A percentile compares a stretch with the other conserved stretches of the same genome.
phyloP scores from a whole-genome alignment of 1,140 invertebrate genomes.

The Cyrtorhinus lividipennis region DNA sequence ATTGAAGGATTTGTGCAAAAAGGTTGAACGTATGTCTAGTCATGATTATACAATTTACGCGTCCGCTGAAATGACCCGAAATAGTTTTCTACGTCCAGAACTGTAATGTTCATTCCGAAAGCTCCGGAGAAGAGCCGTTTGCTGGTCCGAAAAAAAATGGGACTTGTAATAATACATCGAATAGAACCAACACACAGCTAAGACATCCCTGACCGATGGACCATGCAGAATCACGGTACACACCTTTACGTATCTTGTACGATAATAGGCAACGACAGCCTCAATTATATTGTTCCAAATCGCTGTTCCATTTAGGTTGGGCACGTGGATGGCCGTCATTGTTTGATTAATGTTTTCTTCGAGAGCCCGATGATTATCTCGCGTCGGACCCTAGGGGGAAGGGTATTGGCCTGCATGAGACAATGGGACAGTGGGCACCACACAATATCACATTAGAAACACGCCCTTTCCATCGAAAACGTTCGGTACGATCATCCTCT shows the following conservation, averaged over 20 bases:
- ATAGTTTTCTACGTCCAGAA: too few species aligned
- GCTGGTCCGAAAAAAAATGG: too few species aligned
- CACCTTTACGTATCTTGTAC: neutral
- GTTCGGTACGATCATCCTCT: neutral
- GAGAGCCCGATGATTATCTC: neutral
- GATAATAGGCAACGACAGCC: constrained; percentile 1
- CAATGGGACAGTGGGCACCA: constrained; percentile 6
- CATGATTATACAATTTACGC: too few species aligned
- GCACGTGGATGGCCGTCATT: constrained; percentile 9
- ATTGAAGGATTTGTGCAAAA: too few species aligned
- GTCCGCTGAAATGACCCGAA: too few species aligned
- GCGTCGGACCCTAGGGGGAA: neutral
- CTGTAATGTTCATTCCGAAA: too few species aligned
- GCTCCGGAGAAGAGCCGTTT: too few species aligned
- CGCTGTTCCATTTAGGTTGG: constrained; percentile 4
- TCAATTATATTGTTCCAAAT: neutral
- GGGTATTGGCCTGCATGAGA: constrained; percentile 5
- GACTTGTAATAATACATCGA: too few species aligned
- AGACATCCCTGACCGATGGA: neutral
- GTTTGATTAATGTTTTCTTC: neutral
- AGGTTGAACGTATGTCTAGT: too few species aligned
- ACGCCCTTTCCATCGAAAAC: neutral
- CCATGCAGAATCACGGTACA: neutral
- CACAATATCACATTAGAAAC: constrained; percentile 7
- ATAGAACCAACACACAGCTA: too few species aligned